These are phyloP conservation scores for Harmothoe impar DNA, from an alignment of 2,888 invertebrate genomes.

Conservation along the genomic window DNA sequence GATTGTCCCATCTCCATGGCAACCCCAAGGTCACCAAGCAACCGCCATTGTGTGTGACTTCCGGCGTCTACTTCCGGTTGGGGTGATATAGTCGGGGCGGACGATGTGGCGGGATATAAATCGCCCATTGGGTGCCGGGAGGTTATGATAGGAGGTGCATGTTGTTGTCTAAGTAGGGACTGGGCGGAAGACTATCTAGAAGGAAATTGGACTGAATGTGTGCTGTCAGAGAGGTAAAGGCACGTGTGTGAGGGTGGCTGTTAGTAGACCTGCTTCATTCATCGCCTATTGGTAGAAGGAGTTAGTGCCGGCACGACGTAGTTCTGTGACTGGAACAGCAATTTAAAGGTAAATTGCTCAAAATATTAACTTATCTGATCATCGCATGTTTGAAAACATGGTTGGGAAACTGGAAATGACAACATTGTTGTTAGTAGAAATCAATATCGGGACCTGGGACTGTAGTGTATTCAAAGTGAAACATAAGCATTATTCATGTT, in stretches of 20 bases:
- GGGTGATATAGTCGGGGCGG: neutral
- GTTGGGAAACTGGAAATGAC: too few species aligned
- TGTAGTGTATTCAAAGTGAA: too few species aligned
- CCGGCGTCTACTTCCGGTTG: conserved; percentile 52
- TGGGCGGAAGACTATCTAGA: neutral
- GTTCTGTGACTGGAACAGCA: too few species aligned
- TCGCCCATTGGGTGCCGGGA: neutral
- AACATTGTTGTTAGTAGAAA: too few species aligned
- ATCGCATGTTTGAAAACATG: too few species aligned
- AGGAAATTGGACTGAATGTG: conserved; percentile 38
- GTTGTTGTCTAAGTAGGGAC: conserved; percentile 10
- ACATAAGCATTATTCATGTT: too few species aligned
- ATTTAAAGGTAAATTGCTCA: too few species aligned
- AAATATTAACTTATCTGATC: too few species aligned
- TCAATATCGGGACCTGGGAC: too few species aligned
- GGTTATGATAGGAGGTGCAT: conserved; percentile 36
- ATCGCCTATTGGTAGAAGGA: too few species aligned
- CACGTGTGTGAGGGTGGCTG: neutral
- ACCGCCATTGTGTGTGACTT: conserved; percentile 62
- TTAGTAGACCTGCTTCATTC: too few species aligned
- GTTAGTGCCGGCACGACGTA: too few species aligned
- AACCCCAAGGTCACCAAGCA: conserved; percentile 54
- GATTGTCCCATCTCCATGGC: conserved; percentile 64
- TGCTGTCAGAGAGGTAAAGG: conserved; percentile 3
- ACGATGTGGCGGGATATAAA: neutral